phyloP scores from a whole-genome alignment of 2,797 vertebrate genomes.

The Euphonia xanthogaster region DNA sequence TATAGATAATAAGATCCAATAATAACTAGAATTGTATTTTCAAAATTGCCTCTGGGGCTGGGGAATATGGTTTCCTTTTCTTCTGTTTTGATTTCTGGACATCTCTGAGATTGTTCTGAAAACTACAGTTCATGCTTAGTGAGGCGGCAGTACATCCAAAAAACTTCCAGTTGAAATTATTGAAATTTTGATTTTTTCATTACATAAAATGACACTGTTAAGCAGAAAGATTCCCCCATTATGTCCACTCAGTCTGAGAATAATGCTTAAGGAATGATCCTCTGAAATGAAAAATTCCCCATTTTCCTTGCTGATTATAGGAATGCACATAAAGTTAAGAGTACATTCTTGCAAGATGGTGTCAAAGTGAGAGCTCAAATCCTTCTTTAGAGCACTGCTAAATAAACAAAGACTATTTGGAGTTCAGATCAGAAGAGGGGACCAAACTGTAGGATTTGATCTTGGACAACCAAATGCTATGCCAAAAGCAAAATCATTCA shows the following conservation, averaged over 20 bases:
- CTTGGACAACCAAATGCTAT: not conserved
- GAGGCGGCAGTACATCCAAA: not conserved
- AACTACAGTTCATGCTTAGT: not conserved
- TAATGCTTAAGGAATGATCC: constrained; percentile 30
- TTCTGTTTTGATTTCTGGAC: not conserved
- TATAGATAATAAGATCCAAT: not conserved
- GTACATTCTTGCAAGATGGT: not conserved
- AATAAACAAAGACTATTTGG: constrained; percentile 18
- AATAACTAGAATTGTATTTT: constrained; percentile 18
- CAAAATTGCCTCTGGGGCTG: constrained; percentile 16
- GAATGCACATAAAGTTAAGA: constrained; percentile 12
- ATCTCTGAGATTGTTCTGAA: not conserved
- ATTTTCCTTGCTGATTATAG: constrained; percentile 20
- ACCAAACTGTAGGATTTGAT: not conserved
- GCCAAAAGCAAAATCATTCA: not conserved
- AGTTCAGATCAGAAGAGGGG: constrained; percentile 19
- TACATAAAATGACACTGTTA: not conserved
- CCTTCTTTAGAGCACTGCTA: not conserved
- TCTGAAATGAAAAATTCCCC: constrained; percentile 10
- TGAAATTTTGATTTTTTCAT: not conserved
- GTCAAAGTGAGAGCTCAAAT: constrained; percentile 10
- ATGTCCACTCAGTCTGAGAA: constrained; percentile 4
- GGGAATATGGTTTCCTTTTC: not conserved
- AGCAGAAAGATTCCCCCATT: not conserved
- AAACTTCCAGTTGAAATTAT: not conserved